These are phyloP conservation scores for Nyctibius bracteatus DNA, from an alignment of 2,113 vertebrate species.

Conservation along the genomic window DNA sequence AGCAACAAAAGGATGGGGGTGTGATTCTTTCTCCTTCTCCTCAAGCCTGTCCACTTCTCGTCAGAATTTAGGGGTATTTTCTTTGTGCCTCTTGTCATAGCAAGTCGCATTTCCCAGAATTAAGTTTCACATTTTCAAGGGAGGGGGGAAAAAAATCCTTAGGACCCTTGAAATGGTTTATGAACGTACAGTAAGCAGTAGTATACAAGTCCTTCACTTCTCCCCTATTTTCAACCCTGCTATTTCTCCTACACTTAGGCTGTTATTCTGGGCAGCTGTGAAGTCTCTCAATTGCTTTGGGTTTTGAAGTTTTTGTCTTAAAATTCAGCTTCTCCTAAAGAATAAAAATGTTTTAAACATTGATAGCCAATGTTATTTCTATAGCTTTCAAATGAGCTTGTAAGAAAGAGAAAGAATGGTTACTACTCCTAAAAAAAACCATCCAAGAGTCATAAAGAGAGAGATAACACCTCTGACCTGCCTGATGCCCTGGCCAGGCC, in stretches of 20 bases:
- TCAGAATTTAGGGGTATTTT: background rate
- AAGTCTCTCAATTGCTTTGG: background rate
- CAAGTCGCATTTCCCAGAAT: background rate
- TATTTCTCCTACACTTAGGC: background rate
- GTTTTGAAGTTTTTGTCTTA: background rate
- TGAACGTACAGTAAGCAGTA: background rate
- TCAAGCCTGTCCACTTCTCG: background rate
- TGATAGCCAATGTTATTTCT: background rate
- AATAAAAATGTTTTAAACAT: background rate
- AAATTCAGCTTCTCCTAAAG: background rate
- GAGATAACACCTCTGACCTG: constrained; percentile 48
- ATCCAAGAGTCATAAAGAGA: constrained; percentile 34
- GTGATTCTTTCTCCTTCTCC: background rate
- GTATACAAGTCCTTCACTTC: background rate
- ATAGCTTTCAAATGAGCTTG: background rate
- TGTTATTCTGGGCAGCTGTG: background rate
- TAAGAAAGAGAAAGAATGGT: constrained; percentile 4
- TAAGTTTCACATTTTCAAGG: background rate
- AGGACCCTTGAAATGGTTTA: background rate
- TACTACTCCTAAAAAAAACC: background rate
- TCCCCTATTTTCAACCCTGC: background rate
- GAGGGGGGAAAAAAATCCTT: background rate
- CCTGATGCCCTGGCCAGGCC: constrained; percentile 19
- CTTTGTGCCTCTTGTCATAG: background rate
- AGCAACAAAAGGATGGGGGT: background rate